Conservation (phyloP, 2,888 invertebrate genomes). For the Archips crataeganus region DNA sequence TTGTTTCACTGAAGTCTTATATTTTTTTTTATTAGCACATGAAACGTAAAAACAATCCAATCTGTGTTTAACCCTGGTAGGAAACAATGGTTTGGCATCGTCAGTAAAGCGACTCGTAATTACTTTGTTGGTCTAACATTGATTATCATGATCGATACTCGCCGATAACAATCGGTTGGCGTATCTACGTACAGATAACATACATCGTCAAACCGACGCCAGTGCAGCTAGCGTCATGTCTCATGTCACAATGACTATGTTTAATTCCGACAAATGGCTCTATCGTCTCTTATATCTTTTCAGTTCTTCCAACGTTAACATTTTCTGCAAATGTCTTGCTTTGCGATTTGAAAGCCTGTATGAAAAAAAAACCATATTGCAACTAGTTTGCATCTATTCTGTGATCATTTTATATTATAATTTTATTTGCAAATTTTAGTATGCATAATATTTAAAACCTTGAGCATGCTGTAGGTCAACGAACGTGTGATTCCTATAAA, state of each 20-base stretch:
- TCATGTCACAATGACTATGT: constrained; percentile 6
- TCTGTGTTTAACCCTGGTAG: neutral
- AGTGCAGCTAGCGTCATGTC: constrained; percentile 11
- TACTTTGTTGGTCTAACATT: constrained; percentile 10
- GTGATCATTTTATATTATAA: neutral
- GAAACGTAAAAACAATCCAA: neutral
- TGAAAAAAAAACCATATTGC: neutral
- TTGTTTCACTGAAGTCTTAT: too few species aligned
- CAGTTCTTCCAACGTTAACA: neutral
- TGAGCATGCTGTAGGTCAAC: constrained; percentile 26
- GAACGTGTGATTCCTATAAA: constrained; percentile 37
- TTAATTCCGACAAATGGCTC: neutral
- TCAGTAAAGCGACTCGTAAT: neutral
- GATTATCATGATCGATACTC: constrained; percentile 27
- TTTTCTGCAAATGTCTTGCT: neutral
- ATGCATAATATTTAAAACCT: neutral
- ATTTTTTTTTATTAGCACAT: neutral
- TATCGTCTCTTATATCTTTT: constrained; percentile 1
- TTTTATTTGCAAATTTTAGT: too few species aligned
- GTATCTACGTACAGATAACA: constrained; percentile 13
- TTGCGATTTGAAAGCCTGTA: neutral
- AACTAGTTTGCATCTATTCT: neutral
- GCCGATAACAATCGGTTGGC: constrained; percentile 26
- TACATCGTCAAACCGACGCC: constrained; percentile 11
- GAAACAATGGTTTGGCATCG: constrained; percentile 2